A percentile compares a stretch with the other conserved stretches of the same genome.
These are phyloP conservation scores for Achatina immaculata DNA, from an alignment of 1,140 invertebrate species.

Conservation along the genomic window DNA sequence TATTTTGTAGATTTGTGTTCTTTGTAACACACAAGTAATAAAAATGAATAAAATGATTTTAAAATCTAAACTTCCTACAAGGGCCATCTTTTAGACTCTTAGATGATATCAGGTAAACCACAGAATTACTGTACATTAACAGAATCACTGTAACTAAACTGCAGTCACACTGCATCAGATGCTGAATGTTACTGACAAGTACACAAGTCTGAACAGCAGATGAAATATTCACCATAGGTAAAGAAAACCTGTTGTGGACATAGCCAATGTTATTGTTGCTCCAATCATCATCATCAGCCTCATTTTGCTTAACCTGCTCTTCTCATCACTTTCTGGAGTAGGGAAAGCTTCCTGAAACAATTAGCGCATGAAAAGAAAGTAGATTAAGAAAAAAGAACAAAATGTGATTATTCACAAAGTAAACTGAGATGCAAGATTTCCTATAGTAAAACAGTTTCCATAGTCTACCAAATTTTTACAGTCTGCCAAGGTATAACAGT, in stretches of 20 bases:
- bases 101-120: too few species aligned
- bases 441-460: background rate
- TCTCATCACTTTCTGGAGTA: background rate
- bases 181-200: too few species aligned
- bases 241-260: conserved; percentile 3
- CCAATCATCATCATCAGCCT: background rate
- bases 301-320: conserved; percentile 10
- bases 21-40: too few species aligned
- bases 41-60: too few species aligned
- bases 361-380: background rate
- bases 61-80: too few species aligned
- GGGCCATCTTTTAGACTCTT: too few species aligned
- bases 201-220: too few species aligned
- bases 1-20: too few species aligned
- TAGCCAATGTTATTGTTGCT: background rate
- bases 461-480: background rate
- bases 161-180: too few species aligned
- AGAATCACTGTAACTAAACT: too few species aligned
- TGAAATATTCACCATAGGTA: background rate
- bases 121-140: too few species aligned
- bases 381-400: background rate
- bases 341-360: conserved; percentile 17
- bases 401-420: background rate
- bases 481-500: background rate
- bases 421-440: background rate